These are phyloP conservation scores for Poeciliopsis turrubarensis DNA, from an alignment of 2,113 vertebrate genomes.

Conservation along the genomic window DNA sequence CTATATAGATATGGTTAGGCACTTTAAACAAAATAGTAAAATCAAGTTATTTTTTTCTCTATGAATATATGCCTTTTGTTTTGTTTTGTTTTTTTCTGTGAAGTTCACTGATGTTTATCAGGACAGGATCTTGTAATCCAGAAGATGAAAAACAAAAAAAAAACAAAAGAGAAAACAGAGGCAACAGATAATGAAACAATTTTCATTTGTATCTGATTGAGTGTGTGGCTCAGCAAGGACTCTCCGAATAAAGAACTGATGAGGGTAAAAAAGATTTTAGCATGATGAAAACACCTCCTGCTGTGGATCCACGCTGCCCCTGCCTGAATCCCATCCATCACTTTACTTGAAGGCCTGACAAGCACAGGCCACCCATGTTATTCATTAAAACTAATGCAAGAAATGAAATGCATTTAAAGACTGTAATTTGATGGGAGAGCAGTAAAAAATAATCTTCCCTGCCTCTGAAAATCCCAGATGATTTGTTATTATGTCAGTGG, in stretches of 20 bases:
- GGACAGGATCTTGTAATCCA: not conserved
- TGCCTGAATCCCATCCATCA: not conserved
- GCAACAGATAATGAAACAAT: not conserved
- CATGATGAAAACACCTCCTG: constrained; percentile 39
- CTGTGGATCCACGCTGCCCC: not conserved
- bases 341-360: constrained; percentile 8
- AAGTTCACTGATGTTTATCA: not conserved
- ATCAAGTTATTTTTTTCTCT: too few species aligned
- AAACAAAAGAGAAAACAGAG: too few species aligned
- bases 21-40: too few species aligned
- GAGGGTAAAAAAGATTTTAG: not conserved
- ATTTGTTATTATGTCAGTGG: not conserved
- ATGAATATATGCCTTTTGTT: too few species aligned
- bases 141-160: not conserved
- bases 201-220: not conserved
- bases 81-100: not conserved
- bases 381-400: constrained; percentile 11
- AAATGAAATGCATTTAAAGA: not conserved
- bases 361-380: constrained; percentile 7
- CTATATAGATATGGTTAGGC: too few species aligned
- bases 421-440: not conserved
- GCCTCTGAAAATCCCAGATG: not conserved
- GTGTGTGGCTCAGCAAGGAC: not conserved
- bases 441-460: not conserved
- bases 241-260: not conserved